A percentile compares a stretch with the other conserved stretches of the same genome.
Conservation (phyloP, 2,113 vertebrate genomes). For the Eretmodus cyanostictus region DNA sequence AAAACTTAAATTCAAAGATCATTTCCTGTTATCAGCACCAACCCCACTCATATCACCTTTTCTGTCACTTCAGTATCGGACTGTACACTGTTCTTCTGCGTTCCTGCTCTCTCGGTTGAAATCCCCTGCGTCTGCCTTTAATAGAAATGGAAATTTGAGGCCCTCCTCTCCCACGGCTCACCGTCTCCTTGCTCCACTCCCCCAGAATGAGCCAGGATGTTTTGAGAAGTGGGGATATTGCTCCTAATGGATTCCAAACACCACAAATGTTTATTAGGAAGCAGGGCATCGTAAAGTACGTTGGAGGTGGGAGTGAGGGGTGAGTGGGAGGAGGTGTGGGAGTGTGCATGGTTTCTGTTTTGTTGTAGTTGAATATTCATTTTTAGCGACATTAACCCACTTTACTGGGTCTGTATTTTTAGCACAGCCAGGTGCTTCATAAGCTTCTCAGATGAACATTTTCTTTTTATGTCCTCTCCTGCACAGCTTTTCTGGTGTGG, state of each 20-base stretch:
- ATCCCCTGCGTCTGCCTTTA: conserved; percentile 53
- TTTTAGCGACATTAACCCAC: conserved; percentile 2
- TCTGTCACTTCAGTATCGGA: conserved; percentile 14
- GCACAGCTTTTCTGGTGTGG: background rate
- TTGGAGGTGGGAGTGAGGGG: background rate
- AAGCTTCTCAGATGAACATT: background rate
- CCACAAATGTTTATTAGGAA: conserved; percentile 77
- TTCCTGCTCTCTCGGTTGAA: background rate
- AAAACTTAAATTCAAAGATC: background rate
- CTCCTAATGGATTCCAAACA: conserved; percentile 77
- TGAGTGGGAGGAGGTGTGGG: background rate
- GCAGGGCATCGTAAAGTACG: conserved; percentile 62
- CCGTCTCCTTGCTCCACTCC: conserved; percentile 22
- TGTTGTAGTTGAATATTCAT: conserved; percentile 26
- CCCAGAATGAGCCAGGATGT: conserved; percentile 67
- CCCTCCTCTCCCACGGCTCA: conserved; percentile 32
- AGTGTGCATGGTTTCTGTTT: conserved; percentile 24
- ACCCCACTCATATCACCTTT: background rate
- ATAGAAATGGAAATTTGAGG: conserved; percentile 69
- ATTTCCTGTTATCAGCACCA: background rate
- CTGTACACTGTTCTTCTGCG: background rate
- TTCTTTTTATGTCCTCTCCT: background rate
- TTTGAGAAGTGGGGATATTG: conserved; percentile 76
- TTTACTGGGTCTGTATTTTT: conserved; percentile 13
- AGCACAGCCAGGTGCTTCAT: background rate